Conservation (phyloP, 1,140 invertebrate species). For the Himalopsyche phryganea region DNA sequence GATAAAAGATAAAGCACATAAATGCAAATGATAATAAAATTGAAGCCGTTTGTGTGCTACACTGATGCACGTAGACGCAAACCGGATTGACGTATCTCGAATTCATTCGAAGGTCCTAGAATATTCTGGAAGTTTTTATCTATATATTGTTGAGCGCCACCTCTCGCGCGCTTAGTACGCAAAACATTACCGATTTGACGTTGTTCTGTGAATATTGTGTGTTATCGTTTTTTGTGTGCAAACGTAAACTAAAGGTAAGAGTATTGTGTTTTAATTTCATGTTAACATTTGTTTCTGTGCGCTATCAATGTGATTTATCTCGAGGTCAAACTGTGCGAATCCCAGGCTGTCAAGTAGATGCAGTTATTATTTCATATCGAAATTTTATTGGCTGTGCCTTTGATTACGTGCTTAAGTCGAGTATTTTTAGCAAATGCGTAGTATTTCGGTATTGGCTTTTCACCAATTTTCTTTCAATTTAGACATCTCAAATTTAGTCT, state of each 20-base stretch:
- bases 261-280: conserved; percentile 3
- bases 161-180: conserved; percentile 49
- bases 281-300: not conserved
- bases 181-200: conserved; percentile 17
- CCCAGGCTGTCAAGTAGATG: not conserved
- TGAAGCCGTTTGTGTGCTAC: too few relatives aligned
- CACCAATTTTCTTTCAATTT: conserved; percentile 23
- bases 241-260: conserved; percentile 16
- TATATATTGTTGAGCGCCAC: conserved; percentile 53
- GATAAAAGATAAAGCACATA: too few relatives aligned
- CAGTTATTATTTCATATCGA: conserved; percentile 2
- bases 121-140: conserved; percentile 54
- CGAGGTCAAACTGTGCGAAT: not conserved
- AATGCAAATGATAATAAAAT: too few relatives aligned
- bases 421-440: conserved; percentile 29
- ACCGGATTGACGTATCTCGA: conserved; percentile 27
- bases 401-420: conserved; percentile 22
- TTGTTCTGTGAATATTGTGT: conserved; percentile 5
- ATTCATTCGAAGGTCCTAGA: conserved; percentile 47
- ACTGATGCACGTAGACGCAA: conserved; percentile 13
- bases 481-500: conserved; percentile 11
- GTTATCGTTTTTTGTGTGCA: conserved; percentile 16
- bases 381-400: conserved; percentile 16
- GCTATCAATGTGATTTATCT: not conserved
- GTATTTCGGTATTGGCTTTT: conserved; percentile 28